Evolutionary conservation across 2,113 vertebrate species (phyloP).

Genomic region (Nettapus auritus): DNA sequence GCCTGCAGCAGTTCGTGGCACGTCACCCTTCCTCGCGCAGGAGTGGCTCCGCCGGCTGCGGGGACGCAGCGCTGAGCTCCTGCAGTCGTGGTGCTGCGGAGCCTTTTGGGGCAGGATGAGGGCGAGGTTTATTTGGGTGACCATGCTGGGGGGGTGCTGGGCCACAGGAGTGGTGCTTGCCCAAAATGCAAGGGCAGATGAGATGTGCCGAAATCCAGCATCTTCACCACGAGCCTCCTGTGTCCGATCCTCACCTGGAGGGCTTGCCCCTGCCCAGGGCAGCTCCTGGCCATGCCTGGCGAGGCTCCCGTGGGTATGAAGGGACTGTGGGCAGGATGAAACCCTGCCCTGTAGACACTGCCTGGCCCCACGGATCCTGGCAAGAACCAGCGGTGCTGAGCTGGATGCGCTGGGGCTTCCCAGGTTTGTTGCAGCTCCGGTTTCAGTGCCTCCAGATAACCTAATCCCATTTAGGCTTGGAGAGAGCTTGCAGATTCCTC

Average conservation of each 20-base stretch:
- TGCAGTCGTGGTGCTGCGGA: neutral
- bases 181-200: rapidly evolving
- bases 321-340: rapidly evolving
- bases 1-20: rapidly evolving
- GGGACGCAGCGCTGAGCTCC: neutral
- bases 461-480: conserved; percentile 37
- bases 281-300: rapidly evolving
- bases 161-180: rapidly evolving
- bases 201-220: rapidly evolving
- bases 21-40: neutral
- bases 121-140: rapidly evolving
- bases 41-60: neutral
- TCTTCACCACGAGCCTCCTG: rapidly evolving
- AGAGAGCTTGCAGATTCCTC: conserved; percentile 30
- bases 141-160: rapidly evolving
- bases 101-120: neutral
- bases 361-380: neutral
- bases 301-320: rapidly evolving
- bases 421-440: neutral
- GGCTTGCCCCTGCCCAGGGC: neutral
- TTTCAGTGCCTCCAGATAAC: conserved; percentile 12
- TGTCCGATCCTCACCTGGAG: neutral
- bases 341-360: neutral
- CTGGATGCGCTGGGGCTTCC: neutral
- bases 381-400: rapidly evolving